Evolutionary conservation across 2,888 invertebrate species (phyloP).

Genomic region (Nomada ferruginata): DNA sequence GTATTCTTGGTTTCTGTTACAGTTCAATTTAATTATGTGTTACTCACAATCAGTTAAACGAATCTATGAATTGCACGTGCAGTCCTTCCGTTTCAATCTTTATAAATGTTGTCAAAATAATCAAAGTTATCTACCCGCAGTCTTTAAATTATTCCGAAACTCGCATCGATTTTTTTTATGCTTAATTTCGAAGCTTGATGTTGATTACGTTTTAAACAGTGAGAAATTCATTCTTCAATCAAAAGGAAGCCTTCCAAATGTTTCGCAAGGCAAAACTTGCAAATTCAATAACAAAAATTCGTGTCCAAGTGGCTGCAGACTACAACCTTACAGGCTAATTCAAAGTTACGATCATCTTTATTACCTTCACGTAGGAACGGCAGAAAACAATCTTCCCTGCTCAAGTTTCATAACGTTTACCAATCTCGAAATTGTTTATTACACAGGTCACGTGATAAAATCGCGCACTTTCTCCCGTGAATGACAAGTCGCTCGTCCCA

Average conservation of each 20-base stretch:
- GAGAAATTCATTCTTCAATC: neutral
- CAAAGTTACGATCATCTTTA: neutral
- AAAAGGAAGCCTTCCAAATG: neutral
- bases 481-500: conserved; percentile 32
- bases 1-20: too few species aligned
- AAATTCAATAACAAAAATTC: neutral
- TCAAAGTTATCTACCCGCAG: too few species aligned
- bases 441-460: neutral
- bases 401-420: neutral
- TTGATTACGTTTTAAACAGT: neutral
- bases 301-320: neutral
- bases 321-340: neutral
- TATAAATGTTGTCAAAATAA: too few species aligned
- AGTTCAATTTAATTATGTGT: too few species aligned
- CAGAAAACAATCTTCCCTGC: neutral
- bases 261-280: neutral
- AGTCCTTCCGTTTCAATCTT: too few species aligned
- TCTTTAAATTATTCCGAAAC: too few species aligned
- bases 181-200: too few species aligned
- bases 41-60: too few species aligned
- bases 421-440: conserved; percentile 6
- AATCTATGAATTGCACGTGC: too few species aligned
- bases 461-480: conserved; percentile 20
- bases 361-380: neutral
- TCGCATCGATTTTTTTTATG: too few species aligned